Base-by-base conservation (phyloP, 2,797 vertebrate species). In the Gymnoscopelus microlampas region DNA sequence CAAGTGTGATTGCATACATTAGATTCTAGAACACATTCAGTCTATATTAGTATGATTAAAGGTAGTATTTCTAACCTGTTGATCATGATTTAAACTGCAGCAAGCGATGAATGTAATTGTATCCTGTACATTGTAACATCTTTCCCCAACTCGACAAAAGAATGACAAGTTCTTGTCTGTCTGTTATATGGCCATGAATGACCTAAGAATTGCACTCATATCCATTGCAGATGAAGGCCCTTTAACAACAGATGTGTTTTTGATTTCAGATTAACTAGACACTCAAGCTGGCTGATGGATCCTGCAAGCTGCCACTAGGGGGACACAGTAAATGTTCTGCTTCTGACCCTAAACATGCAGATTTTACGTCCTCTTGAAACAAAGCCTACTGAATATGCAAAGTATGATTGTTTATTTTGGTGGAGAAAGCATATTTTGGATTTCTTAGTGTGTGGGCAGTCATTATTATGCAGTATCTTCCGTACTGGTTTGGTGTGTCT, bases 261-360 rank as follows among this genome's bases (percentile, higher is more conserved):
- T 76, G 55, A 19, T 77, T 84, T 51, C 47, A 88, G 87, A 89
- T 85, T 85, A 87, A 76, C 29, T 15, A 10, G 44, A 66, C 35
- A 23, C 60, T 54, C 63, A 4, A 19, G 26, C 50, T 26, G 63
- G 7, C 70, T 47, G 74, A 67, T 12, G 73, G 77, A 73, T 32
- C 60, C 10, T 61, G 58, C 24, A n/a, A 69, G 60, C 14, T 50
- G 58, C 55, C 4, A 67, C 49, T 56, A 8, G 55, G 7, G 12
- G 73, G 58, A 54, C 66, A 51, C 55, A 51, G 12, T 8, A 19
- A 44, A 44, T 63, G 60, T 11, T 47, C 51, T 57, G 24, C 47
- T 35, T 73, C 12, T 58, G 35, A 10, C 5, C 51, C 39, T 53
- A 49, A 60, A 61, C 50, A 68, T 57, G 58, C 66, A 71, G 60